phyloP scores from a whole-genome alignment of 2,888 invertebrate genomes.

The Theretra japonica region DNA sequence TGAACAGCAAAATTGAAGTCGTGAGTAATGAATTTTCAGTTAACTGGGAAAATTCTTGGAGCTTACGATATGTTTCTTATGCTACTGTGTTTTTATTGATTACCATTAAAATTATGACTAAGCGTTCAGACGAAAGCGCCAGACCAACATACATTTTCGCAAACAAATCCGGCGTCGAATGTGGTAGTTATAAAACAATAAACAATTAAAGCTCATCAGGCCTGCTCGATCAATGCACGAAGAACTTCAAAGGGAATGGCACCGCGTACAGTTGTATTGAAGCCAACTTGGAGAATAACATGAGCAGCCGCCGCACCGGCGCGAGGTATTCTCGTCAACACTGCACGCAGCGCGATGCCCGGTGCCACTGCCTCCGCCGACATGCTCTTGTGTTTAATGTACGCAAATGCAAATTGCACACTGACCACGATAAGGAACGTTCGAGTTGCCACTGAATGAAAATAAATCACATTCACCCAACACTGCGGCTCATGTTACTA shows the following conservation, averaged over 20 bases:
- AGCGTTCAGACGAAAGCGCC: constrained; percentile 7
- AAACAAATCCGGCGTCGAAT: constrained; percentile 52
- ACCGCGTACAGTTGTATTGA: constrained; percentile 44
- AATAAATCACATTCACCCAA: constrained; percentile 48
- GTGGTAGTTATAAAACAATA: constrained; percentile 60
- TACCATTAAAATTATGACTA: constrained; percentile 4
- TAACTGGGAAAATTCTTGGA: background rate
- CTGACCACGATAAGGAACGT: constrained; percentile 59
- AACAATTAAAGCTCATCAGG: constrained; percentile 66
- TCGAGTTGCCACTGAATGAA: constrained; percentile 40
- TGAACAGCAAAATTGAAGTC: too few relatives aligned
- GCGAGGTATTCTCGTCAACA: background rate
- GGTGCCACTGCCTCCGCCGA: constrained; percentile 6
- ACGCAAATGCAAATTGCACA: constrained; percentile 52
- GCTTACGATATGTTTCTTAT: background rate
- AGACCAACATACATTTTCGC: constrained; percentile 48
- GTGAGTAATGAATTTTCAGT: background rate
- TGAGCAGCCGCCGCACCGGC: too few relatives aligned
- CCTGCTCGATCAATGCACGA: constrained; percentile 49
- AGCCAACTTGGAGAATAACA: constrained; percentile 44
- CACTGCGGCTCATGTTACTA: constrained; percentile 44
- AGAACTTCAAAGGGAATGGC: constrained; percentile 57
- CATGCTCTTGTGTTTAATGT: constrained; percentile 19
- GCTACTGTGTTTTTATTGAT: background rate
- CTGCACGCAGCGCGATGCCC: background rate